Base-by-base conservation (phyloP, 1,140 invertebrate species). In the Carcinoscorpius rotundicauda region DNA sequence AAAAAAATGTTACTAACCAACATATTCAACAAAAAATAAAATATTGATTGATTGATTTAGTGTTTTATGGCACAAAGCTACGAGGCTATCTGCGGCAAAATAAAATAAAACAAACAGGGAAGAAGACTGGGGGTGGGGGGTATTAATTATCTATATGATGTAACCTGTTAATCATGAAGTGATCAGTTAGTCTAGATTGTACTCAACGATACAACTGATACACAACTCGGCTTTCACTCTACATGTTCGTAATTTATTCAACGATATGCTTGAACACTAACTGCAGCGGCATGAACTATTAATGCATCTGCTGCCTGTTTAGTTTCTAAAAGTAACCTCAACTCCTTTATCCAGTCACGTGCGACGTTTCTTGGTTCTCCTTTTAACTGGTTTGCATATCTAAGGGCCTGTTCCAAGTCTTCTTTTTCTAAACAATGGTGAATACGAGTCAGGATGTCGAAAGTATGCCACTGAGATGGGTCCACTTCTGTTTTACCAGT, bases 311-410 rank as follows among this genome's bases (percentile, higher is more conserved):
- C 87, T 49, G 91, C 90, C 77, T 95, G 92, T 73, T 87, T 82
- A 10, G 91, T 87, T 79, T 97, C 95, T 66, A 98, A 79, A 69
- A 91, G 82, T 11, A 88, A 80, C 62, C 86, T 82, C 0, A 88
- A 83, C 72, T 96, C 93, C 65, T 86, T 83, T 70, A 93, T 84
- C 94, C 94, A 98, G 70, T 90, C 86, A 57, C 75, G 77, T 3
- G 93, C 89, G 4, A 94, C 83, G n/a, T 82, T 81, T 6, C 87
- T 80, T 0, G 94, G 81, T 49, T 90, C 90, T 48, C 94, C 94
- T 72, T 86, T 82, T 49, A 98, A 77, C 56, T 96, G 82, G 74
- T 93, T 94, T 81, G 97, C 87, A 76, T 95, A 96, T 61, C 87
- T 84, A 1, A 97, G 77, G 1, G 93, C 88, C 75, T 87, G 85